Conservation (phyloP, 2,113 vertebrate species). For the Osmerus eperlanus region DNA sequence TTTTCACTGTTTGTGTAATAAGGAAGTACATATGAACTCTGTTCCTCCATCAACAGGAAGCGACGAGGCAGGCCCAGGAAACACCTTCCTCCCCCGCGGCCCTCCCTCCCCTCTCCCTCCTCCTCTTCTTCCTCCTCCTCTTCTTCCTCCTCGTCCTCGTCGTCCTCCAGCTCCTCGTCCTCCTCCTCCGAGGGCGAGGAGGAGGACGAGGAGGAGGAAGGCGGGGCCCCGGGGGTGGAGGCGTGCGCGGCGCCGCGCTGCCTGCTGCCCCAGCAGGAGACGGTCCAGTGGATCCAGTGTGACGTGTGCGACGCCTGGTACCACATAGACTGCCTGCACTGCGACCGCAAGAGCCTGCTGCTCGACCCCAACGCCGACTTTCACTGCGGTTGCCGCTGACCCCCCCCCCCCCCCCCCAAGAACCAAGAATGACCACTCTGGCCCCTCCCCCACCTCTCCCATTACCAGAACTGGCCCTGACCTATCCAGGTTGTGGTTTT, state of each 20-base stretch:
- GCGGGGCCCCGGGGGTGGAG: slow-evolving; percentile 49
- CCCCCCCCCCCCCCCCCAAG: not conserved
- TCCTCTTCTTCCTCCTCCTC: slow-evolving; percentile 58
- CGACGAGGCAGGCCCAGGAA: slow-evolving; percentile 75
- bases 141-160: slow-evolving; percentile 64
- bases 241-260: slow-evolving; percentile 74
- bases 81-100: slow-evolving; percentile 66
- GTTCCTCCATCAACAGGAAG: slow-evolving; percentile 59
- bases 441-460: not conserved
- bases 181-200: slow-evolving; percentile 29
- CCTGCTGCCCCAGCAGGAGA: slow-evolving; percentile 79
- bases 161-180: slow-evolving; percentile 35
- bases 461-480: not conserved
- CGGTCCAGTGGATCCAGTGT: slow-evolving; percentile 87
- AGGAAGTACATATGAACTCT: too few species aligned
- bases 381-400: slow-evolving; percentile 75
- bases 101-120: slow-evolving; percentile 58
- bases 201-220: slow-evolving; percentile 30
- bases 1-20: not conserved
- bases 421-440: not conserved
- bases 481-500: not conserved
- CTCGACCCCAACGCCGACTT: slow-evolving; percentile 77
- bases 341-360: slow-evolving; percentile 68
- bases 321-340: slow-evolving; percentile 78
- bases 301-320: slow-evolving; percentile 84